Evolutionary conservation across 2,113 vertebrate species (phyloP).

Genomic region (Morone saxatilis): DNA sequence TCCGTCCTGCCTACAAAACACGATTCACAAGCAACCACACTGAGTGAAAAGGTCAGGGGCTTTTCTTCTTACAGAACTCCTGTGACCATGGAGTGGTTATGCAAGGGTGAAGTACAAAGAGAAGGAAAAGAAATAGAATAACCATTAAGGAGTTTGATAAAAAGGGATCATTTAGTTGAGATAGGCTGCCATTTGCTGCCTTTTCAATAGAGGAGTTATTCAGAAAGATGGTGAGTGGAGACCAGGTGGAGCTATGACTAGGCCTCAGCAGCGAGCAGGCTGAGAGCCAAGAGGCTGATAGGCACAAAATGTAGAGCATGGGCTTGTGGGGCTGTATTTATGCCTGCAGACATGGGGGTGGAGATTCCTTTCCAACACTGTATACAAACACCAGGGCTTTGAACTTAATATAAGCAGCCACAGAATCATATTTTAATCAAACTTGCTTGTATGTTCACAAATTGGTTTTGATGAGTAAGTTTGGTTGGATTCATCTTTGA

Average conservation of each 20-base stretch:
- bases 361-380: slow-evolving; percentile 26
- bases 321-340: slow-evolving; percentile 47
- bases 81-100: background rate
- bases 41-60: slow-evolving; percentile 6
- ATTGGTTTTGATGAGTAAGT: slow-evolving; percentile 50
- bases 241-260: slow-evolving; percentile 67
- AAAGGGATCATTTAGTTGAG: slow-evolving; percentile 32
- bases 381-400: slow-evolving; percentile 38
- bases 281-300: slow-evolving; percentile 54
- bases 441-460: slow-evolving; percentile 52
- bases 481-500: slow-evolving; percentile 36
- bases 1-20: background rate
- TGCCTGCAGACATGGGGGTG: slow-evolving; percentile 47
- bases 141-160: slow-evolving; percentile 20
- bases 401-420: slow-evolving; percentile 15
- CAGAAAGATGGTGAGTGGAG: slow-evolving; percentile 51
- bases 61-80: slow-evolving; percentile 7
- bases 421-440: slow-evolving; percentile 55
- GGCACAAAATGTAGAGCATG: slow-evolving; percentile 46
- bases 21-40: background rate
- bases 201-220: slow-evolving; percentile 61
- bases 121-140: slow-evolving; percentile 35
- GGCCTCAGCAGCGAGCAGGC: slow-evolving; percentile 50
- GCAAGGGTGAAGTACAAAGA: background rate
- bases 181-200: slow-evolving; percentile 54